Conservation (phyloP, 2,797 vertebrate species). For the Paratrypauchen microcephalus region DNA sequence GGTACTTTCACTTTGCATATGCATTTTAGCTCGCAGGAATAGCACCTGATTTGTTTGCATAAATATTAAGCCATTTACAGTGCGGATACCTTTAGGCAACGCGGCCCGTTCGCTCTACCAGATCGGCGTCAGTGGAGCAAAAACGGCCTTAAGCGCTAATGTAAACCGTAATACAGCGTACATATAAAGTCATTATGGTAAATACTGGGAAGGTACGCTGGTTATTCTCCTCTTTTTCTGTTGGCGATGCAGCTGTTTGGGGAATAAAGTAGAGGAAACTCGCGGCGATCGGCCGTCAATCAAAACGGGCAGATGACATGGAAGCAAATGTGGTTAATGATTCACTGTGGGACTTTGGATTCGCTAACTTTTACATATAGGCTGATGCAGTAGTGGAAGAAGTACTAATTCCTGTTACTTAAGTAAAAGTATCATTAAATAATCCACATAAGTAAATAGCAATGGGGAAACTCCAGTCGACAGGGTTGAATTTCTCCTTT, state of each 20-base stretch:
- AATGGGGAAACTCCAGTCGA: no score
- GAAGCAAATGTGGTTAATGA: not conserved
- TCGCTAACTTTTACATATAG: not conserved
- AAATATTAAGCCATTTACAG: constrained; percentile 8
- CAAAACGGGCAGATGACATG: not conserved
- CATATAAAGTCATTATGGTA: constrained; percentile 3
- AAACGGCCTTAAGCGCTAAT: not conserved
- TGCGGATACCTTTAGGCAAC: not conserved
- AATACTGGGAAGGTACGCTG: not conserved
- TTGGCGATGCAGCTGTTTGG: not conserved
- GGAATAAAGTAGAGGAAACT: not conserved
- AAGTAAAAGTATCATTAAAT: no score
- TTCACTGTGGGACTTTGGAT: not conserved
- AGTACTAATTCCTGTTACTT: no score
- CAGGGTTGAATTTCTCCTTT: no score
- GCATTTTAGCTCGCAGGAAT: constrained; percentile 2
- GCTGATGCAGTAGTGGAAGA: no score
- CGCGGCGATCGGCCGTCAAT: not conserved
- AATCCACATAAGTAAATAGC: no score
- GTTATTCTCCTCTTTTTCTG: not conserved
- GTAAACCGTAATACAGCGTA: constrained; percentile 2
- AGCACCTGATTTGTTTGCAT: constrained; percentile 9
- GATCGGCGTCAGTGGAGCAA: not conserved
- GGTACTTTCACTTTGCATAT: not conserved
- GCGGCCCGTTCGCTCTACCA: not conserved